Evolutionary conservation across 2,888 invertebrate species (phyloP).

Genomic region (Caenorhabditis panamensis): DNA sequence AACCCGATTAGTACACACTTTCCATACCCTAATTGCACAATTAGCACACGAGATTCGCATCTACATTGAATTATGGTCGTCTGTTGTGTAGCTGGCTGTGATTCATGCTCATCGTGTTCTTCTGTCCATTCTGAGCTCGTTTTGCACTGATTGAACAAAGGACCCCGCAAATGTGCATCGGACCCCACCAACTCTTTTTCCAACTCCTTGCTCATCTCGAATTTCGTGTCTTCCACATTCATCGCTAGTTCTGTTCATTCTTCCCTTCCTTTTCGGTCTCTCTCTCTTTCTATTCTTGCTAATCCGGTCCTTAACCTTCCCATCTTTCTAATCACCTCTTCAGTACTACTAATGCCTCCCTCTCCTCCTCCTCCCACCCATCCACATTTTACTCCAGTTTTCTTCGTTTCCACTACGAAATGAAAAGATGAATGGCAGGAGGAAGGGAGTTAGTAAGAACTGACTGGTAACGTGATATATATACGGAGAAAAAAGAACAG

Average conservation of each 20-base stretch:
- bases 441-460: conserved; percentile 2
- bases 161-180: conserved; percentile 7
- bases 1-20: conserved; percentile 1
- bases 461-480: conserved; percentile 13
- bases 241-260: not conserved
- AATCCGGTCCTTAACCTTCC: conserved; percentile 47
- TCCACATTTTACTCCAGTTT: conserved; percentile 12
- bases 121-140: conserved; percentile 13
- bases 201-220: conserved; percentile 15
- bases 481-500: not conserved
- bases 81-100: conserved; percentile 28
- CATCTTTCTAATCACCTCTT: conserved; percentile 18
- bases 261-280: not conserved
- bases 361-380: not conserved
- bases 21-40: conserved; percentile 3
- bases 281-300: conserved; percentile 20
- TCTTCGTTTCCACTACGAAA: not conserved
- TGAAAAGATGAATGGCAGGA: conserved; percentile 10
- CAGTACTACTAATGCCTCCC: conserved; percentile 6
- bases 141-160: conserved; percentile 51
- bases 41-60: not conserved
- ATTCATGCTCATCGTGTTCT: conserved; percentile 27
- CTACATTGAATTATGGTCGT: not conserved
- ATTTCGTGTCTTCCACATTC: conserved; percentile 7
- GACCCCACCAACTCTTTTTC: not conserved